Evolutionary conservation across 2,113 vertebrate species (phyloP), one percentile per base, ranked within the genome.

Genomic region (Pycnonotus jocosus): DNA sequence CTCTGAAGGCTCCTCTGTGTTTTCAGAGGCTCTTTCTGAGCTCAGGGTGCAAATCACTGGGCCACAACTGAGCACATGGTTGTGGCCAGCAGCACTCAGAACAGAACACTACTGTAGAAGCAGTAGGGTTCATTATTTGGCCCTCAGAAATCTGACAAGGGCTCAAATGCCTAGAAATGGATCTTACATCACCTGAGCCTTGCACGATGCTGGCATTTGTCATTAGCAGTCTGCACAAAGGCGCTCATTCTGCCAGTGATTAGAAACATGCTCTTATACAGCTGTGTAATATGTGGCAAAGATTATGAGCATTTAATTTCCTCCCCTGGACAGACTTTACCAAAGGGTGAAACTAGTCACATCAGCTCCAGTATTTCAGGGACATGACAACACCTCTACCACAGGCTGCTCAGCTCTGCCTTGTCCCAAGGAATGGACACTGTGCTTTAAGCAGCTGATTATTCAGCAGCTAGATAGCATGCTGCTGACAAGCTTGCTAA

Each of bases 161-260:
- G 5, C 37, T n/a, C 31, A 60, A 25, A 86, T 31, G 35, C 15
- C 38, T 74, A 24, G 38, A 76, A 42, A 28, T 15, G 19, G 27
- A 31, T 65, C 14, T 77, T 76, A 15, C 20, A 45, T 37, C n/a
- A 53, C 22, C 58, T 33, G 54, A 69, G 25, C 19, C 7, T 54
- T 83, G 31, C 25, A 38, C 0, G 0, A 28, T 61, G 20, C n/a
- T 79, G 40, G 13, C 20, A 17, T 24, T 72, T 42, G 4, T 13
- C 58, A 40, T 44, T 56, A 82, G 21, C 53, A 57, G 10, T 19
- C 22, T 83, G 10, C 38, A 66, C 15, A 62, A 44, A 62, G 15
- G 51, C 23, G 12, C 5, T 6, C 9, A 24, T 57, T 77, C 50
- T 86, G 24, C 4, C 5, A 1, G 18, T 65, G 20, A 73, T 35